Evolutionary conservation across 2,797 vertebrate species (phyloP).

Genomic region (Pseudopleuronectes americanus): DNA sequence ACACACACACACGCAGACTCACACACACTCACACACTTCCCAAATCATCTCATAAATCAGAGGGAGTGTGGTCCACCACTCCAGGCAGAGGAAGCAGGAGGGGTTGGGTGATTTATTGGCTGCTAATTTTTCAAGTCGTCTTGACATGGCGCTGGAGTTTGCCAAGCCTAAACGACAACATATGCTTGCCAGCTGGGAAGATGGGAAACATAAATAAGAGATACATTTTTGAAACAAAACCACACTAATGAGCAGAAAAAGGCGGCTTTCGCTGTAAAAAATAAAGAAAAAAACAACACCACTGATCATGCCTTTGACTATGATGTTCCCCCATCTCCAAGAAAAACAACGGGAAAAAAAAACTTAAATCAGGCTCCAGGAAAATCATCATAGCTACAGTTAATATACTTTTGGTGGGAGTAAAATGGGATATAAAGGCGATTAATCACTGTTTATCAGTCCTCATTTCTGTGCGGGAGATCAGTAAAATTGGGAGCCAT

Average conservation of each 20-base stretch:
- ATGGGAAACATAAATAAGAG: conserved; percentile 78
- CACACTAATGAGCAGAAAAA: conserved; percentile 61
- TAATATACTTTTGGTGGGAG: conserved; percentile 84
- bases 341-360: conserved; percentile 2
- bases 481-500: conserved; percentile 88
- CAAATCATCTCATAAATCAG: conserved; percentile 85
- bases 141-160: conserved; percentile 80
- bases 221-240: conserved; percentile 68
- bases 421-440: conserved; percentile 86
- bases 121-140: conserved; percentile 85
- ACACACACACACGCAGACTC: too few species aligned
- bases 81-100: conserved; percentile 76
- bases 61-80: conserved; percentile 81
- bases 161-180: conserved; percentile 84
- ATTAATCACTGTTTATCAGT: conserved; percentile 91
- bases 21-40: conserved; percentile 56
- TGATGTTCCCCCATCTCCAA: not conserved
- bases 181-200: conserved; percentile 82
- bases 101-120: conserved; percentile 83
- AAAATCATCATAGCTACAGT: conserved; percentile 83
- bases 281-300: not conserved
- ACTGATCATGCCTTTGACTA: conserved; percentile 8
- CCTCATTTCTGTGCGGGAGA: conserved; percentile 86
- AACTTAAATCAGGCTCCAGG: conserved; percentile 13
- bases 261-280: conserved; percentile 23